Base-by-base conservation (phyloP, 2,113 vertebrate genomes). In the Esox niger region DNA sequence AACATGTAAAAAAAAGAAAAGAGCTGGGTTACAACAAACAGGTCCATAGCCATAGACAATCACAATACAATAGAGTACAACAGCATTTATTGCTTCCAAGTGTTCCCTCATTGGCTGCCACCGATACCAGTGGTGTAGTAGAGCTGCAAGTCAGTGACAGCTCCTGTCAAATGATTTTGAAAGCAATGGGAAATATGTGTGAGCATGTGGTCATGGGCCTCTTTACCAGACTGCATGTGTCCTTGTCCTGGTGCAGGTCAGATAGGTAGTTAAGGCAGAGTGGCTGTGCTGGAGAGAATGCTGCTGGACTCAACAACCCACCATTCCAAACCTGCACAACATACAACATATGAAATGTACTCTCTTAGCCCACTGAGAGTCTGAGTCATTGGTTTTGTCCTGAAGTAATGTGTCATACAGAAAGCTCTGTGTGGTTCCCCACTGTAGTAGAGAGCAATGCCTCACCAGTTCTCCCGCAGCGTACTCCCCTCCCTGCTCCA, bases 401-500 rank as follows among this genome's bases (percentile, higher is more conserved):
- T 43, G 15, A 43, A 15, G 38, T 43, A 15, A 43, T 43, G 38
- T 43, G 38, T 43, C 3, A 15, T 43, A 43, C 17, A 21, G 26
- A 25, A 7, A 31, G 25, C 56, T 10, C 25, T 29, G 10, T 33
- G 57, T 43, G 5, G 46, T 3, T 31, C 1, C 60, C n/a, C 15
- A 43, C 5, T 11, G 21, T 47, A 8, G 17, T 26, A 54, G 56
- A 27, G 26, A n/a, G 43, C 23, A 26, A 25, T 15, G 38, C 20
- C 86, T 89, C 43, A 93, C 92, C 75, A 29, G 70, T 66, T 82
- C 49, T 38, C 65, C 52, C 21, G 64, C 75, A 67, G 69, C 78
- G 60, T 69, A 64, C 69, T 52, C 57, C 32, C 82, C 64, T 1
- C 82, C 73, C 5, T 72, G 75, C 17, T 87, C 84, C 70, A 81